Base-by-base conservation (phyloP, 2,797 vertebrate genomes). In the Schizopygopsis malacanthus region DNA sequence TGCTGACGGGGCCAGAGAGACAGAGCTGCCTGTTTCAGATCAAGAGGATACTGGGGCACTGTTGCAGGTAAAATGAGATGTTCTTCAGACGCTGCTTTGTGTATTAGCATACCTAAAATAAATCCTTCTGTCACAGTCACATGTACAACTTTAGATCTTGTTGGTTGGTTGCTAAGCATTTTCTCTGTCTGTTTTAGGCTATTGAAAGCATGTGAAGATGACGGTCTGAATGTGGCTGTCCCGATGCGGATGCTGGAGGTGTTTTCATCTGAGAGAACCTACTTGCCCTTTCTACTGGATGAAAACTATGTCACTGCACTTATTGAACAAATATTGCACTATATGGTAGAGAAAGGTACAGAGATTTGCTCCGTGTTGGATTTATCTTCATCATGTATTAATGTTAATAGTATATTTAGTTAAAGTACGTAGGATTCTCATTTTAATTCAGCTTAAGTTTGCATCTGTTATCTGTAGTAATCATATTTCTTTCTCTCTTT, bases 241-340 rank as follows among this genome's bases (percentile, higher is more conserved):
- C 98, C 98, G 47, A 97, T 99, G 98, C 94, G 98, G 88, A 99
- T 99, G 97, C 94, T 99, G 88, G 98, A 99, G 94, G 95, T 98
- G 80, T 99, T 98, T 95, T 97, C 97, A 63, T 97, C 97, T 70
- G 97, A 98, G 93, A 96, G 92, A 91, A 98, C 97, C 0, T 99
- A 98, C 92, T 94, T 97, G 93, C 95, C 96, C 85, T 93, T 96
- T 92, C 93, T 98, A 93, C 95, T 94, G 92, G 98, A 99, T 89
- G 92, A 96, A 89, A 91, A 92, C 93, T 94, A 91, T 87, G 97
- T 97, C 94, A 95, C 95, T 89, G 96, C 97, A 45, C 92, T 99
- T 93, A 95, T 97, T 78, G 98, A 99, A 95, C 98, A 99, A 93
- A 96, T 99, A 96, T 97, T 99, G 97, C 96, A 98, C 97, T 99